These are phyloP conservation scores for Oxygymnocypris stewartii DNA, from an alignment of 2,113 vertebrate species.

Conservation along the genomic window DNA sequence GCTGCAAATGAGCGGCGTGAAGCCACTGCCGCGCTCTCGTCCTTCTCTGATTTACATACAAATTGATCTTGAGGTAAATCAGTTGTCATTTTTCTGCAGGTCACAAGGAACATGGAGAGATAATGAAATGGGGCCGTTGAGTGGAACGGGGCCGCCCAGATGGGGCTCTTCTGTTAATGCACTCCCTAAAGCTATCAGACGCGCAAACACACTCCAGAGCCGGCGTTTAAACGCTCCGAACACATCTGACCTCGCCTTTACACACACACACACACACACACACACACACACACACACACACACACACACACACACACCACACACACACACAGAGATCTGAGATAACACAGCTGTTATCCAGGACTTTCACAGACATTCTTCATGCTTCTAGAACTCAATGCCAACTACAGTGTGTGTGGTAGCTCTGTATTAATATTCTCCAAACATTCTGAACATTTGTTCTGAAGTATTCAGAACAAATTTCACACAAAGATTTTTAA, in stretches of 20 bases:
- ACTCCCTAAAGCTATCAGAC: conserved; percentile 53
- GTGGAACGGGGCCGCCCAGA: conserved; percentile 73
- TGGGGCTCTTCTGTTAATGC: conserved; percentile 71
- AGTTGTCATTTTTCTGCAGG: conserved; percentile 79
- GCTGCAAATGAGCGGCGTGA: conserved; percentile 72
- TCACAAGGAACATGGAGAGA: conserved; percentile 76
- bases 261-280: neutral
- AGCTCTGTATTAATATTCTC: neutral
- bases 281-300: neutral
- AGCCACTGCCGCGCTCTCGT: conserved; percentile 69
- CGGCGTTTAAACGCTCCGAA: conserved; percentile 19
- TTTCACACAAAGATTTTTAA: too few species aligned
- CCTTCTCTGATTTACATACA: conserved; percentile 80
- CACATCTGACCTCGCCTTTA: neutral
- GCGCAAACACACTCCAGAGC: conserved; percentile 36
- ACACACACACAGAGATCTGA: neutral
- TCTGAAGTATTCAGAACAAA: too few species aligned
- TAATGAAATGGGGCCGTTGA: conserved; percentile 78
- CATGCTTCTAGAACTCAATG: neutral
- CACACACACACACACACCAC: neutral
- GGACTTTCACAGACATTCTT: neutral
- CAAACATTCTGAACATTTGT: neutral
- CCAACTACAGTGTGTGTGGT: neutral
- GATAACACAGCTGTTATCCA: neutral
- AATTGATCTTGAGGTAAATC: conserved; percentile 83